Percentiles rank a stretch among this genome's conserved stretches.
Evolutionary conservation across 2,888 invertebrate genomes (phyloP).

Genomic region (Rhagophthalmus giganteus): DNA sequence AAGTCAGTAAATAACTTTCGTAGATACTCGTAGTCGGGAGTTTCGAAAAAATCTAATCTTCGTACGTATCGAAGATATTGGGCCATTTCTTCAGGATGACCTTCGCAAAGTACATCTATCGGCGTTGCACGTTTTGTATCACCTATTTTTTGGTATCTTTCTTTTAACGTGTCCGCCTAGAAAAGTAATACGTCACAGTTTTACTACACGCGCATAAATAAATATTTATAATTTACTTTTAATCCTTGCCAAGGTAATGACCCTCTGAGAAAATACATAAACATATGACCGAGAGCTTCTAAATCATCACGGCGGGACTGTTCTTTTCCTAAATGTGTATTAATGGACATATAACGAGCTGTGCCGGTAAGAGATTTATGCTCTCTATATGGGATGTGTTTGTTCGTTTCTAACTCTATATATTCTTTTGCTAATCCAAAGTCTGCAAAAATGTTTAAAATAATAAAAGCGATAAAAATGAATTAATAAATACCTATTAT

Average conservation of each 20-base stretch:
- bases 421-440: constrained; percentile 99
- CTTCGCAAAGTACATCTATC: constrained; percentile 89
- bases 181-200: background rate
- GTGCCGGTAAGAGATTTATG: constrained; percentile 99
- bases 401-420: constrained; percentile 99
- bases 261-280: constrained; percentile 99
- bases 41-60: constrained; percentile 98
- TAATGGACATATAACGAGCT: constrained; percentile 98
- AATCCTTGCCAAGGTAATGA: constrained; percentile 99
- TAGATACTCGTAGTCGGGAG: constrained; percentile 98
- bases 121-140: constrained; percentile 99
- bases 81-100: constrained; percentile 94
- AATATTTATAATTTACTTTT: constrained; percentile 59
- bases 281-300: constrained; percentile 99
- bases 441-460: constrained; percentile 63
- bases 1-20: constrained; percentile 92
- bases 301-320: constrained; percentile 97
- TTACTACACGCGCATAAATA: background rate
- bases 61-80: constrained; percentile 96
- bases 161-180: constrained; percentile 77
- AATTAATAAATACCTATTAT: constrained; percentile 83
- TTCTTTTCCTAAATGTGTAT: constrained; percentile 99
- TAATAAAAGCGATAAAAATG: constrained; percentile 1
- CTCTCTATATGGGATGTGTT: constrained; percentile 99
- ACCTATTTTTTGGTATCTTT: constrained; percentile 99